Percentiles rank a stretch among this genome's conserved stretches.
These are phyloP conservation scores for Alouatta palliata DNA, from an alignment of 2,113 vertebrate genomes.

Conservation along the genomic window DNA sequence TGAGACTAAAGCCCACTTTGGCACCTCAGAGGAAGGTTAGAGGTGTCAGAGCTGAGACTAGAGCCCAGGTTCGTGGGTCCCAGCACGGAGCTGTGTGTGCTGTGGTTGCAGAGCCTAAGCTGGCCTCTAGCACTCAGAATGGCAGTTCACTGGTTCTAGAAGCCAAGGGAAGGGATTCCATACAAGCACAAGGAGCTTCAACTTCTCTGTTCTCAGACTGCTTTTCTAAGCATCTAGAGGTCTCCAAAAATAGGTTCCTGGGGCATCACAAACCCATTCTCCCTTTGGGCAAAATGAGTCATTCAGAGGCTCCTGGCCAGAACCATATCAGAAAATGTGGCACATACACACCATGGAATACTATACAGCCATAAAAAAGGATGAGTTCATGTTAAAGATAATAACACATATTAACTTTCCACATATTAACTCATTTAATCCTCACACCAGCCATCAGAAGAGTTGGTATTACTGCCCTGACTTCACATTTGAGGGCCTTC, in stretches of 20 bases:
- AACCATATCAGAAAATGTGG: not conserved
- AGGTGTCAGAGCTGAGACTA: not conserved
- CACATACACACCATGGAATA: no score
- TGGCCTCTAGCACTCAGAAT: not conserved
- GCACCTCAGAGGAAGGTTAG: not conserved
- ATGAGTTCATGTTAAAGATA: not conserved
- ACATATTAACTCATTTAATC: not conserved
- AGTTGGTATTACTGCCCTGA: accelerated
- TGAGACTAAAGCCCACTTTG: not conserved
- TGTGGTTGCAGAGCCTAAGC: not conserved
- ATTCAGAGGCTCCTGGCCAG: not conserved
- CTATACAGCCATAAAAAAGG: no score
- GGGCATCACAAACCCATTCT: not conserved
- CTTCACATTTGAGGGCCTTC: not conserved
- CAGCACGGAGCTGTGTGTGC: accelerated
- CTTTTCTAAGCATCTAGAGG: not conserved
- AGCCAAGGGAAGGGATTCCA: not conserved
- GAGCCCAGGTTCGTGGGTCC: not conserved
- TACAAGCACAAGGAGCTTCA: not conserved
- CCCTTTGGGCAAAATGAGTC: not conserved
- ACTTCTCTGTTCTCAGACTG: not conserved
- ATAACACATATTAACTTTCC: not conserved
- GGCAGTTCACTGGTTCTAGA: not conserved
- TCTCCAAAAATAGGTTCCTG: not conserved
- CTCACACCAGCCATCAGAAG: not conserved